Evolutionary conservation across 1,140 invertebrate genomes (phyloP).

Genomic region (Daktulosphaira vitifoliae): DNA sequence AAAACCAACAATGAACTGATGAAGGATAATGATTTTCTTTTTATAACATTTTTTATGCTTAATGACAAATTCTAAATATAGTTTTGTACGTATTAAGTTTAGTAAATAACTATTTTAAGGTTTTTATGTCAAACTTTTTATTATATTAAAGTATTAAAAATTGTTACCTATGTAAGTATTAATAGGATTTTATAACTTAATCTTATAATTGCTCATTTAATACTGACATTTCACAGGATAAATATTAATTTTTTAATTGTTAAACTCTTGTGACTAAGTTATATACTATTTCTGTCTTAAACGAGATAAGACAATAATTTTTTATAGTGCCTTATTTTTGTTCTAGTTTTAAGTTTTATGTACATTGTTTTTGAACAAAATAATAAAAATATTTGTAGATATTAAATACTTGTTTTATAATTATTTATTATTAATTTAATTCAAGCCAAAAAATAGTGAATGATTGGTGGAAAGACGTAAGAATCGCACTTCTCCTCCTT

Average conservation of each 20-base stretch:
- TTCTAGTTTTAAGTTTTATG: slow-evolving; percentile 30
- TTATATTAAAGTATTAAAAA: not conserved
- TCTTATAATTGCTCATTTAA: slow-evolving; percentile 24
- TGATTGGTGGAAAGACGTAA: too few species aligned
- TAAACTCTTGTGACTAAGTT: slow-evolving; percentile 3
- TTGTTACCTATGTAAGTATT: slow-evolving; percentile 21
- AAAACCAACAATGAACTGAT: too few species aligned
- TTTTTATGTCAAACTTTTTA: slow-evolving; percentile 8
- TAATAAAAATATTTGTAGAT: slow-evolving; percentile 18
- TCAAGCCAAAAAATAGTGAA: too few species aligned
- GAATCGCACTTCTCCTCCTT: too few species aligned
- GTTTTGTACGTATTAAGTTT: slow-evolving; percentile 1
- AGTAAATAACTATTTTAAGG: not conserved
- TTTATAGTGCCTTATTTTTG: slow-evolving; percentile 26
- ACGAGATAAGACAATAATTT: slow-evolving; percentile 11
- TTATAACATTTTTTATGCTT: too few species aligned
- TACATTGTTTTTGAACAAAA: slow-evolving; percentile 26
- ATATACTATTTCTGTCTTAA: not conserved
- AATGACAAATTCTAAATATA: slow-evolving; percentile 19
- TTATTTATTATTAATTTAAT: too few species aligned
- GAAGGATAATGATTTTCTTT: too few species aligned
- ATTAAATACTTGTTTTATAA: not conserved
- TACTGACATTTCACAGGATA: not conserved
- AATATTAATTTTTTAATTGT: slow-evolving; percentile 22
- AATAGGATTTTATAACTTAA: slow-evolving; percentile 22